A percentile compares a stretch with the other conserved stretches of the same genome.
Evolutionary conservation across 2,888 invertebrate genomes (phyloP).

Genomic region (Rhagophthalmus giganteus): DNA sequence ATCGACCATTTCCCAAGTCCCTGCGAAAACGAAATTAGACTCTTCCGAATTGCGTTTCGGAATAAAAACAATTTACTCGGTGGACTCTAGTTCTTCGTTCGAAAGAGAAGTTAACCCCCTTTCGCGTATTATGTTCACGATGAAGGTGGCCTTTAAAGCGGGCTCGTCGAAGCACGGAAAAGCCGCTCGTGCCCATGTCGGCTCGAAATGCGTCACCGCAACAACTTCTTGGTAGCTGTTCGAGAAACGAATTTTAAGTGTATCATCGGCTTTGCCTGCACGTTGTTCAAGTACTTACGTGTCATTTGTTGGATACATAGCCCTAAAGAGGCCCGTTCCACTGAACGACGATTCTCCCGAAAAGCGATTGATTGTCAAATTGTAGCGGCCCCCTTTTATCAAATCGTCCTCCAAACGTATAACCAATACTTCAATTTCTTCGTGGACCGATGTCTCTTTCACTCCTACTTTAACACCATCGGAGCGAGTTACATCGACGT

Average conservation of each 20-base stretch:
- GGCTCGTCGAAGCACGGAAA: slow-evolving; percentile 78
- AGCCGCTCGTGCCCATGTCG: slow-evolving; percentile 65
- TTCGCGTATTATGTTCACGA: slow-evolving; percentile 50
- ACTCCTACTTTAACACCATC: slow-evolving; percentile 3
- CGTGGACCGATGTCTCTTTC: neutral
- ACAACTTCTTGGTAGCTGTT: too few relatives aligned
- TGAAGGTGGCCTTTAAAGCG: slow-evolving; percentile 47
- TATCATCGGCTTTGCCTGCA: too few relatives aligned
- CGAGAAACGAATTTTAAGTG: slow-evolving; percentile 1
- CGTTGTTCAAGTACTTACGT: too few relatives aligned
- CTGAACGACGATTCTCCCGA: too few relatives aligned
- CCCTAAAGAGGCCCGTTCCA: too few relatives aligned
- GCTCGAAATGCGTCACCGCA: slow-evolving; percentile 69
- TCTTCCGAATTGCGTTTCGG: neutral
- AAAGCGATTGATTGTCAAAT: too few relatives aligned
- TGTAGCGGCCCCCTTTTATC: neutral
- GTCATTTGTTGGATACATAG: too few relatives aligned
- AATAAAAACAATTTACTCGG: slow-evolving; percentile 14
- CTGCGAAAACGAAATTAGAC: slow-evolving; percentile 4
- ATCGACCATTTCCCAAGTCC: slow-evolving; percentile 11
- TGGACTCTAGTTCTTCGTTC: slow-evolving; percentile 11
- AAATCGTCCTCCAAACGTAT: slow-evolving; percentile 1
- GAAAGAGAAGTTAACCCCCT: slow-evolving; percentile 15
- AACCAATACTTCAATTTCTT: neutral
- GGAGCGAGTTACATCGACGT: neutral